Evolutionary conservation across 2,888 invertebrate species (phyloP), one percentile per base, ranked within the genome.

Genomic region (Erebia palarica): DNA sequence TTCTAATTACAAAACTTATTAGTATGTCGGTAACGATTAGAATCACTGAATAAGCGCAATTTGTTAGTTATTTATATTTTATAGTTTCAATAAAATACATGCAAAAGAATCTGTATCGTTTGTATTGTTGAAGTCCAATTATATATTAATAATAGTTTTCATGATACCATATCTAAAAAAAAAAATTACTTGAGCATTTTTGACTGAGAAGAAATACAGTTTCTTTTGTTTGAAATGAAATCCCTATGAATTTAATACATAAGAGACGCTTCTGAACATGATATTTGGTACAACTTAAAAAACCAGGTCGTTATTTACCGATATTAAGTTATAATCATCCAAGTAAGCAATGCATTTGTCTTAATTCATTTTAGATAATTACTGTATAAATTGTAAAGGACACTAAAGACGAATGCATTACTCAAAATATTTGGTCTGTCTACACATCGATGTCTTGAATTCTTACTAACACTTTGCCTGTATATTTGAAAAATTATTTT

Each of bases 401-500:
- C 42, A 64, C 14, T 1, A 57, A 59, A 47, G 57, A 58, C 58
- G 47, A 69, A 68, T 51, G 60, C 51, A 68, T 72, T 36, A 21
- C 53, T 65, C 53, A 53, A 55, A 55, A 16, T 67, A 59, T 76
- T 75, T 70, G 69, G 72, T 60, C 58, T 68, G 66, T 60, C 65
- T 72, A 71, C 65, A 67, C 47, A 67, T 49, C 49, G 13, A 49
- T 18, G 49, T 67, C 49, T 44, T 57, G 58, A 55, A n/a, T 55
- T 27, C 27, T 21, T 61, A 64, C 61, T 84, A 86, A 83, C 86
- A 88, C 79, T 86, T 84, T 36, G 86, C 85, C 78, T 90, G 86
- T 77, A 92, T 91, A 80, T 92, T 92, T 14, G 87, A 83, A 71
- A 89, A 76, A 76, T 88, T 91, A 75, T 85, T 86, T n/a, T 87